These are phyloP conservation scores for Nemurella pictetii DNA, from an alignment of 2,888 invertebrate species.

Conservation along the genomic window DNA sequence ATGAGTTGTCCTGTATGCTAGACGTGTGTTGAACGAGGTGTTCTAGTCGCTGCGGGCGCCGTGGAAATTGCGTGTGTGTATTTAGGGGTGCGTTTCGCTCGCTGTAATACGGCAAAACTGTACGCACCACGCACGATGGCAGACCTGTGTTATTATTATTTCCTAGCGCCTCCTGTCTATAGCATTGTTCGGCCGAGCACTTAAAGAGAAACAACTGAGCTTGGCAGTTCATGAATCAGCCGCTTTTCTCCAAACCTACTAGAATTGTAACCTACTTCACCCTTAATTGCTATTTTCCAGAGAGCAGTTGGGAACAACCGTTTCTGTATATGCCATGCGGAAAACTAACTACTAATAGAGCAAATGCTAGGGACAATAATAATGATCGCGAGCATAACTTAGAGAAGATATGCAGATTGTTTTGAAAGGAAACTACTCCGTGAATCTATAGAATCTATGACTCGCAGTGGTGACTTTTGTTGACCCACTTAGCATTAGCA, in stretches of 20 bases:
- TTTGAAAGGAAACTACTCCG: too few species aligned
- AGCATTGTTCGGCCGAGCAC: not conserved
- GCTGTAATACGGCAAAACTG: too few species aligned
- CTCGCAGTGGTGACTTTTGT: too few species aligned
- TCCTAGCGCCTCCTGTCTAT: not conserved
- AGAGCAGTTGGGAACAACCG: not conserved
- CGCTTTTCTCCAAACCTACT: not conserved
- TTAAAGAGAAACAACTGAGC: not conserved
- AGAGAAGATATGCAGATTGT: not conserved
- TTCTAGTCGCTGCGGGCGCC: not conserved
- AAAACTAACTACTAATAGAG: not conserved
- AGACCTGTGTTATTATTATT: not conserved
- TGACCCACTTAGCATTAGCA: too few species aligned
- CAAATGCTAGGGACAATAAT: not conserved
- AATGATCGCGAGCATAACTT: not conserved
- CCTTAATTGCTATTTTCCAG: not conserved
- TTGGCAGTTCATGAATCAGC: conserved; percentile 13
- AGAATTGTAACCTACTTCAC: conserved; percentile 9
- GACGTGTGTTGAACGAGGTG: not conserved
- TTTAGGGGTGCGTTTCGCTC: too few species aligned
- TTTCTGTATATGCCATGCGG: not conserved
- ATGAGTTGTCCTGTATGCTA: not conserved
- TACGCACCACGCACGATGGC: too few species aligned
- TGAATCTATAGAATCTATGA: not conserved
- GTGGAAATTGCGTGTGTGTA: not conserved